Evolutionary conservation across 2,888 invertebrate species (phyloP).

Genomic region (Furcula furcula): DNA sequence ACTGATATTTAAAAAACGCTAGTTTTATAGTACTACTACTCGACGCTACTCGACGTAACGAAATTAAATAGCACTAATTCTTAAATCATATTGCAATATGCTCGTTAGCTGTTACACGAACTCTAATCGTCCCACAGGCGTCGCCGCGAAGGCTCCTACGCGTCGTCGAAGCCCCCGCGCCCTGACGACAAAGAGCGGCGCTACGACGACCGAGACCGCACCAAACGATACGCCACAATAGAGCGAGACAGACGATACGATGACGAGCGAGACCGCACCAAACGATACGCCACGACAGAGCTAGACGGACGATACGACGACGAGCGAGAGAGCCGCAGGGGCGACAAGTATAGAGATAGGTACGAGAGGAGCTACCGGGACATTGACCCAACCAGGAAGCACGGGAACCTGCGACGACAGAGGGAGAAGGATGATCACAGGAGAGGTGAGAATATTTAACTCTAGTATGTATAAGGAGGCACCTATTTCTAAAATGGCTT

Average conservation of each 20-base stretch:
- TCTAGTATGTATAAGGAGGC: no score
- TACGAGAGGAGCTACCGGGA: constrained; percentile 58
- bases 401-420: constrained; percentile 52
- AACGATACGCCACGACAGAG: constrained; percentile 47
- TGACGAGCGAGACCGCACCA: constrained; percentile 47
- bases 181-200: constrained; percentile 62
- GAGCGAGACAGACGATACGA: constrained; percentile 62
- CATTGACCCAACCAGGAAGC: constrained; percentile 61
- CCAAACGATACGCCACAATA: constrained; percentile 43
- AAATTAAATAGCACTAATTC: no score
- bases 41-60: no score
- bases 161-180: constrained; percentile 67
- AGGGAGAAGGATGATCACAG: constrained; percentile 48
- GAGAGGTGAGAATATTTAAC: constrained; percentile 51
- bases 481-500: no score
- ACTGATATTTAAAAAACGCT: no score
- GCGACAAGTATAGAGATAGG: constrained; percentile 38
- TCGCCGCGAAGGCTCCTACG: constrained; percentile 76
- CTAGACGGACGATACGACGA: constrained; percentile 60
- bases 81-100: no score
- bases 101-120: no score
- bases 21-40: no score
- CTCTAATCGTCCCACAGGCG: no score
- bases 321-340: constrained; percentile 37
- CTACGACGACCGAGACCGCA: constrained; percentile 53